Conservation (phyloP, 1,140 invertebrate genomes). For the Caligus rogercresseyi region DNA sequence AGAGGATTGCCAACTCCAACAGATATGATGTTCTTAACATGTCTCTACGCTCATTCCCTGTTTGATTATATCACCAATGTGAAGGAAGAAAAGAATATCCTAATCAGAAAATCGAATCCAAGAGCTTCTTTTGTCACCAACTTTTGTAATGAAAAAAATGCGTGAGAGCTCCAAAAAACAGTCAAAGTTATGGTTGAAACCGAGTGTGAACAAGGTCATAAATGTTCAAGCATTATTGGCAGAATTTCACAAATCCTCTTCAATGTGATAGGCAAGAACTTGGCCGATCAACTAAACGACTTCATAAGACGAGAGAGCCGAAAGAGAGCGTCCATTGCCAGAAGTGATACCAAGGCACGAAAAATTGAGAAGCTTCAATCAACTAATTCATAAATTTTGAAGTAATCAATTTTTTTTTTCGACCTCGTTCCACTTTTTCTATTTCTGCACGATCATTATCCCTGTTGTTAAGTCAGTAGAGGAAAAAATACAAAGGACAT, state of each 20-base stretch:
- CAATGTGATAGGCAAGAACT: constrained; percentile 5
- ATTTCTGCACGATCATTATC: too few relatives aligned
- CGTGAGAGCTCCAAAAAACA: background rate
- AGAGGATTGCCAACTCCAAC: background rate
- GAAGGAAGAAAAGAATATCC: background rate
- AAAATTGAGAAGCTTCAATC: constrained; percentile 7
- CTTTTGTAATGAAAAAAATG: background rate
- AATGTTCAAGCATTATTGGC: background rate
- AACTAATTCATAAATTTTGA: too few relatives aligned
- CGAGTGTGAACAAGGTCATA: background rate
- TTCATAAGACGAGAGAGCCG: too few relatives aligned
- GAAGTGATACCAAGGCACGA: background rate
- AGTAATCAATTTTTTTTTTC: too few relatives aligned
- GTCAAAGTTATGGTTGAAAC: background rate
- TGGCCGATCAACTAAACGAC: background rate
- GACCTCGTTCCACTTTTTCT: too few relatives aligned
- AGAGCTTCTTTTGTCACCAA: background rate
- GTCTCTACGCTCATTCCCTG: background rate
- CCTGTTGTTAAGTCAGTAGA: too few relatives aligned
- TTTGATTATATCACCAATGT: background rate
- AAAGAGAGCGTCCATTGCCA: background rate
- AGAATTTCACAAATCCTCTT: background rate
- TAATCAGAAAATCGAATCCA: background rate
- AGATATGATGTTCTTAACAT: background rate
- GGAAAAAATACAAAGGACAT: too few relatives aligned